phyloP scores from a whole-genome alignment of 2,797 vertebrate species.

The Phataginus tetradactyla region DNA sequence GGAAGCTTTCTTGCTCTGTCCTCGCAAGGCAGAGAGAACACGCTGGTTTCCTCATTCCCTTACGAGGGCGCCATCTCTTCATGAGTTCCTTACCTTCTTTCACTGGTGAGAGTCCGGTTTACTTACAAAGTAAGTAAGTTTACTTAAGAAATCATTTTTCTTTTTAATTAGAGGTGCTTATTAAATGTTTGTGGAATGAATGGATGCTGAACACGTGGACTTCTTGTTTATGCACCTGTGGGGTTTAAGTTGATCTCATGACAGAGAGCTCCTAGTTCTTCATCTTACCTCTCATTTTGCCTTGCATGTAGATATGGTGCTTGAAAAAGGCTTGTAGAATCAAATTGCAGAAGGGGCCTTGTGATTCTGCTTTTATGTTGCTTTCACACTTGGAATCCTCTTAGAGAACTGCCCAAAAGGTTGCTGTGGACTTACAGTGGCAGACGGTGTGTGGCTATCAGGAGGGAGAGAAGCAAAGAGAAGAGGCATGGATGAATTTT shows the following conservation, averaged over 20 bases:
- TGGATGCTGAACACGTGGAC: too few species aligned
- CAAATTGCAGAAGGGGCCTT: neutral
- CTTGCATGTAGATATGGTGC: neutral
- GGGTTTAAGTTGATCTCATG: neutral
- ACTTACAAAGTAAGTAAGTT: neutral
- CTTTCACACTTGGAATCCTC: neutral
- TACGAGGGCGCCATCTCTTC: neutral
- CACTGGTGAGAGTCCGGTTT: neutral
- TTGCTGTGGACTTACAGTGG: neutral
- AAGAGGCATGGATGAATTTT: neutral
- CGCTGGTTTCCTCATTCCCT: neutral
- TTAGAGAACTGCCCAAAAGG: neutral
- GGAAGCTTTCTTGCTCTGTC: neutral
- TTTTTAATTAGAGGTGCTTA: neutral
- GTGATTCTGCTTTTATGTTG: neutral
- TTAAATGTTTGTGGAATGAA: neutral
- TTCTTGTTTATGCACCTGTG: neutral
- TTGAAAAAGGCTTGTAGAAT: neutral
- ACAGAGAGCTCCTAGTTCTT: neutral
- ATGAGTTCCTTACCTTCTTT: neutral
- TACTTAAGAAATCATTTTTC: neutral
- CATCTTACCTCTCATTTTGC: neutral
- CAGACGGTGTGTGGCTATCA: neutral
- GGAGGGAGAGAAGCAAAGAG: neutral
- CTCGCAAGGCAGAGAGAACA: neutral